Conservation (phyloP, 2,888 invertebrate genomes). For the Drosophila longiperda region DNA sequence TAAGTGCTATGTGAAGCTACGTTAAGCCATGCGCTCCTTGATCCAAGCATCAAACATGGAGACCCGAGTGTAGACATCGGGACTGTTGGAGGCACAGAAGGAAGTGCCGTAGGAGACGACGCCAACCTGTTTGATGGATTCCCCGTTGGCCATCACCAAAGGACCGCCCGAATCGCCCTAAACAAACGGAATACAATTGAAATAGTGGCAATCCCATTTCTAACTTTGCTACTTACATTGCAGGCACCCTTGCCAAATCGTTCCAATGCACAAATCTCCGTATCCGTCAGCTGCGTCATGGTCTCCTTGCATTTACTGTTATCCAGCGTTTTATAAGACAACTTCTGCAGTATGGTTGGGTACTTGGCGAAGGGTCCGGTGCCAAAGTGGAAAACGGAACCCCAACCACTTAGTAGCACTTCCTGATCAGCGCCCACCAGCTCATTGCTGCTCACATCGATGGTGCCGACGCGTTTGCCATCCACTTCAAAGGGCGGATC, state of each 20-base stretch:
- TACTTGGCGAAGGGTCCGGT: slow-evolving; percentile 80
- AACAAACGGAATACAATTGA: neutral
- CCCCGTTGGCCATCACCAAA: slow-evolving; percentile 79
- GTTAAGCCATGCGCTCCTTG: slow-evolving; percentile 71
- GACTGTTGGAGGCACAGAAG: slow-evolving; percentile 82
- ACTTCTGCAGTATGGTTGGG: slow-evolving; percentile 79
- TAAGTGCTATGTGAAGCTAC: no score
- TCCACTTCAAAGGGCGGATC: slow-evolving; percentile 78
- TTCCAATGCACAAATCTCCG: slow-evolving; percentile 84
- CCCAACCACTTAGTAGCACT: slow-evolving; percentile 83
- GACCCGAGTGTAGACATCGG: slow-evolving; percentile 84
- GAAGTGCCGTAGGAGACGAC: slow-evolving; percentile 85
- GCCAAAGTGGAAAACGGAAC: slow-evolving; percentile 82
- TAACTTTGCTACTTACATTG: slow-evolving; percentile 73
- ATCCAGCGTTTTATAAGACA: slow-evolving; percentile 79
- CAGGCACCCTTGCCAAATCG: slow-evolving; percentile 84
- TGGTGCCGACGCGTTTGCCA: slow-evolving; percentile 82
- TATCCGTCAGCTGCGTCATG: slow-evolving; percentile 81
- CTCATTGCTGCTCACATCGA: slow-evolving; percentile 82
- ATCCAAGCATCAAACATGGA: slow-evolving; percentile 84
- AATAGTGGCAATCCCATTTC: neutral
- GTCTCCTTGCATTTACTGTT: slow-evolving; percentile 78
- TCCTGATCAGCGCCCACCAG: slow-evolving; percentile 75
- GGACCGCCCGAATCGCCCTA: slow-evolving; percentile 85
- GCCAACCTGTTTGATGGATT: slow-evolving; percentile 81